Conservation (phyloP, 2,888 invertebrate species). For the Troilus luridus region DNA sequence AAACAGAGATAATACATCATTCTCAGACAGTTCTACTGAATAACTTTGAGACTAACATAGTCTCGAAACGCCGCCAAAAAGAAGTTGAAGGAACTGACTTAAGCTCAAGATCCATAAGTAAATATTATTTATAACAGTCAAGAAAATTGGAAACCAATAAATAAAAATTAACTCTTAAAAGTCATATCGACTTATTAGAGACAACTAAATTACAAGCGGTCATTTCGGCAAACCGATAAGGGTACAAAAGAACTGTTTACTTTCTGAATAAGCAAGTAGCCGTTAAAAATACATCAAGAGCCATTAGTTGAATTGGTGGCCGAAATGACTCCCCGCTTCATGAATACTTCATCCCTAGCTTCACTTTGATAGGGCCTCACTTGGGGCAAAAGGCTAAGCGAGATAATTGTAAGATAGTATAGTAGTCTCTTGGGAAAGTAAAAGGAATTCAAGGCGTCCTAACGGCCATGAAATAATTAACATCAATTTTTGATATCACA, state of each 20-base stretch:
- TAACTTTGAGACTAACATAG: too few species aligned
- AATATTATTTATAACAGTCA: too few species aligned
- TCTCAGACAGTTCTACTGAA: too few species aligned
- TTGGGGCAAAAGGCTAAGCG: not conserved
- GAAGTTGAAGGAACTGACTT: too few species aligned
- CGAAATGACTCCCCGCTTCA: not conserved
- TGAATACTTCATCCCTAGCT: constrained; percentile 2
- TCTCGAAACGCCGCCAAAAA: too few species aligned
- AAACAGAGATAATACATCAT: too few species aligned
- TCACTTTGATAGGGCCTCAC: not conserved
- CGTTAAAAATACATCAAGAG: constrained; percentile 32
- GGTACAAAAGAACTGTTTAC: constrained; percentile 5
- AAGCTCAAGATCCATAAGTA: too few species aligned
- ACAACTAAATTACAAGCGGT: not conserved
- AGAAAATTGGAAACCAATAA: too few species aligned
- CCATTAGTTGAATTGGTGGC: constrained; percentile 3
- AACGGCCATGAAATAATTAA: not conserved
- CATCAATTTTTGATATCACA: too few species aligned
- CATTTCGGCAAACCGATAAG: constrained; percentile 15
- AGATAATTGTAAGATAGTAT: not conserved
- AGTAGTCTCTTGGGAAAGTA: not conserved
- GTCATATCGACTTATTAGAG: not conserved
- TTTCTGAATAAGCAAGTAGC: constrained; percentile 15
- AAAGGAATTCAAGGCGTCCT: not conserved
- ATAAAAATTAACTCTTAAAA: not conserved